These are phyloP conservation scores for Trematomus loennbergii DNA, from an alignment of 2,113 vertebrate species.

Conservation along the genomic window DNA sequence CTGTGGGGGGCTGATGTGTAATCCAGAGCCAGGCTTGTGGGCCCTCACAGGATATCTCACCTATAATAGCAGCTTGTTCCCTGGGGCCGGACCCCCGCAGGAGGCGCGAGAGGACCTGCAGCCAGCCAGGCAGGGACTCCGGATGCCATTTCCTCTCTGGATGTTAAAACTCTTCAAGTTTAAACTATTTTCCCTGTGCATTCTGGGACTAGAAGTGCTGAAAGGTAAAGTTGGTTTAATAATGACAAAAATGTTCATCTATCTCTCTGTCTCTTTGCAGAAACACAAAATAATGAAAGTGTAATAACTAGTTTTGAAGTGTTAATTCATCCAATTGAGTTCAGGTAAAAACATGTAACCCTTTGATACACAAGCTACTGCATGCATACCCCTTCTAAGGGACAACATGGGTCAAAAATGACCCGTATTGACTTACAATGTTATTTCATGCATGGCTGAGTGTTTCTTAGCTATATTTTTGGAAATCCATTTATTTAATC, in stretches of 20 bases:
- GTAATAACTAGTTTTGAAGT: too few relatives aligned
- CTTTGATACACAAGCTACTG: too few relatives aligned
- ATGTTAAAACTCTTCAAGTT: constrained; percentile 7
- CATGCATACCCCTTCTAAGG: too few relatives aligned
- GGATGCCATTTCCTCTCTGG: constrained; percentile 15
- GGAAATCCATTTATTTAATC: too few relatives aligned
- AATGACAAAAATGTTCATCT: not conserved
- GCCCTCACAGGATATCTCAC: constrained; percentile 75
- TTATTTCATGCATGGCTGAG: too few relatives aligned
- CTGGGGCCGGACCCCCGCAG: constrained; percentile 55
- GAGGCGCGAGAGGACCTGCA: constrained; percentile 55
- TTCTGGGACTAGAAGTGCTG: not conserved
- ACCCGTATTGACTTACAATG: too few relatives aligned
- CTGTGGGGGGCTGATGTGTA: constrained; percentile 63
- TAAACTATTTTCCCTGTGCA: not conserved
- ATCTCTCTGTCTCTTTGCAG: not conserved
- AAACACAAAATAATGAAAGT: not conserved
- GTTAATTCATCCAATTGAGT: too few relatives aligned
- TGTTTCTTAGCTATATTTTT: too few relatives aligned
- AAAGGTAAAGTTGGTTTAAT: not conserved
- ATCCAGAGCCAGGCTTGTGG: constrained; percentile 67
- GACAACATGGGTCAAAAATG: too few relatives aligned
- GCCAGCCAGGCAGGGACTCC: constrained; percentile 11
- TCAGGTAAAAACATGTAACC: too few relatives aligned
- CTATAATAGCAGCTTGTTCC: constrained; percentile 66